These are phyloP conservation scores for Oncorhynchus mykiss DNA, from an alignment of 2,113 vertebrate genomes.

Conservation along the genomic window DNA sequence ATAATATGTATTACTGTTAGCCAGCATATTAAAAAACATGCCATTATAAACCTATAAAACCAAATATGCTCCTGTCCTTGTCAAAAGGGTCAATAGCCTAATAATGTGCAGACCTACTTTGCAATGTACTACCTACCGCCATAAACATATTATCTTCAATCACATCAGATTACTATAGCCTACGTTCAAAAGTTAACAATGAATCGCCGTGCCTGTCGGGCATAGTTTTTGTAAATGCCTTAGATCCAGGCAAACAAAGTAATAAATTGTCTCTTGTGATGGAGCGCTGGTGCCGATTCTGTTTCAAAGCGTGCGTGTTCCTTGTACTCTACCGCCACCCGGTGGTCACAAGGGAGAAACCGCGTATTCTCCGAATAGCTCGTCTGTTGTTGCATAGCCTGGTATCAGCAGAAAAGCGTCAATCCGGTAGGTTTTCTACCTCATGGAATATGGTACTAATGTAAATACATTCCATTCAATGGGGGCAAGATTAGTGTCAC, in stretches of 20 bases:
- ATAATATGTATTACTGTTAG: too few relatives aligned
- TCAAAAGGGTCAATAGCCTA: too few relatives aligned
- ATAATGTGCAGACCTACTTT: too few relatives aligned
- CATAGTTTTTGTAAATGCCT: constrained; percentile 10
- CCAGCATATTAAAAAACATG: too few relatives aligned
- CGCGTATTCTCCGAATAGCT: constrained; percentile 35
- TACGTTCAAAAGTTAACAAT: constrained; percentile 16
- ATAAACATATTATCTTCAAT: background rate
- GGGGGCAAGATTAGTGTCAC: too few relatives aligned
- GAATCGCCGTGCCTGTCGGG: constrained; percentile 7
- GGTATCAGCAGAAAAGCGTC: too few relatives aligned
- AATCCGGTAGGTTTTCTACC: too few relatives aligned
- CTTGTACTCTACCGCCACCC: constrained; percentile 79
- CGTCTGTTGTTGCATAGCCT: background rate
- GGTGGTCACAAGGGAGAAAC: constrained; percentile 60
- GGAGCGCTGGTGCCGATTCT: too few relatives aligned
- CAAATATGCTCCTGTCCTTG: too few relatives aligned
- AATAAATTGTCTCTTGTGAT: background rate
- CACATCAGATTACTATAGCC: background rate
- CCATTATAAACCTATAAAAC: too few relatives aligned
- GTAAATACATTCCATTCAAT: too few relatives aligned
- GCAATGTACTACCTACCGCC: background rate
- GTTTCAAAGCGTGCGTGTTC: constrained; percentile 43
- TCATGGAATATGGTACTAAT: too few relatives aligned
- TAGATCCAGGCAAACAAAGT: background rate